Evolutionary conservation across 2,113 vertebrate species (phyloP).

Genomic region (Manacus vitellinus): DNA sequence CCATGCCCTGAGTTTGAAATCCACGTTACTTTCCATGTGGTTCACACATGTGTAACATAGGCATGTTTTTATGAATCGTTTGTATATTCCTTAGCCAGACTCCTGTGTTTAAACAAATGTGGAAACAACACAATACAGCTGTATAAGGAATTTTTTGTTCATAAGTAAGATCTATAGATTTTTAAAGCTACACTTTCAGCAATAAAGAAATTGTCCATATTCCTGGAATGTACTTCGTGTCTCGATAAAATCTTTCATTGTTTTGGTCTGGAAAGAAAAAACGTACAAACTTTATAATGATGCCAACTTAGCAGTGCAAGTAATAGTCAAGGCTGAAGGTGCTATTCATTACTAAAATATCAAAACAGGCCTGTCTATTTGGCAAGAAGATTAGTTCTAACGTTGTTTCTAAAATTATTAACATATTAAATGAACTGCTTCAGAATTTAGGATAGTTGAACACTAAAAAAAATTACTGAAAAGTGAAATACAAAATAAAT

Average conservation of each 20-base stretch:
- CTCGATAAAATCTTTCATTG: conserved; percentile 48
- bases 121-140: conserved; percentile 71
- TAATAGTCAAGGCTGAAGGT: conserved; percentile 31
- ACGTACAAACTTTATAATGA: not conserved
- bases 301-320: not conserved
- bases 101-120: conserved; percentile 69
- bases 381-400: conserved; percentile 8
- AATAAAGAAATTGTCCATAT: conserved; percentile 49
- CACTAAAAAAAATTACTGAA: not conserved
- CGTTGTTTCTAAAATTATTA: conserved; percentile 47
- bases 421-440: conserved; percentile 38
- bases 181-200: conserved; percentile 46
- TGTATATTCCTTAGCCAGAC: conserved; percentile 67
- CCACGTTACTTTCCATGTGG: conserved; percentile 62
- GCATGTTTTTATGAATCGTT: conserved; percentile 70
- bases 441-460: not conserved
- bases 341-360: conserved; percentile 26
- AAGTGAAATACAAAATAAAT: conserved; percentile 17
- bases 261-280: conserved; percentile 36
- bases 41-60: conserved; percentile 69
- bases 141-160: conserved; percentile 61
- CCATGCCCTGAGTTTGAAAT: conserved; percentile 4
- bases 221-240: conserved; percentile 19
- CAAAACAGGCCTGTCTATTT: conserved; percentile 14
- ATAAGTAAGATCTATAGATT: conserved; percentile 41